Conservation (phyloP, 1,140 invertebrate species). For the Drusus annulatus region DNA sequence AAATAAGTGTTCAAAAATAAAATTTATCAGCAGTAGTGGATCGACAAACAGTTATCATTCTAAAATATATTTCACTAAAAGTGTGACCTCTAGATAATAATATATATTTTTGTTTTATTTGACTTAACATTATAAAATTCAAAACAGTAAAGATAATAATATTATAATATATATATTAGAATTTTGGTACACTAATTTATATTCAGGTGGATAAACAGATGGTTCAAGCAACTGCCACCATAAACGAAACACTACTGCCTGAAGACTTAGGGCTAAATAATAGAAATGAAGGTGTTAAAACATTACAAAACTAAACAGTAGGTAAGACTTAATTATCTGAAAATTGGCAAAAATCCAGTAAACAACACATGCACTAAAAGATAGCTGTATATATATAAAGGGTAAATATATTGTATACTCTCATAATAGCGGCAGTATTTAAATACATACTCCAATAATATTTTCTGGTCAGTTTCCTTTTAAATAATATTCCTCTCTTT, state of each 20-base stretch:
- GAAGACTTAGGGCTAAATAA: constrained; percentile 19
- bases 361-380: too few relatives aligned
- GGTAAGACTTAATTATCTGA: not conserved
- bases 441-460: constrained; percentile 13
- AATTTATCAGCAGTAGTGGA: constrained; percentile 8
- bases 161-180: not conserved
- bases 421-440: constrained; percentile 4
- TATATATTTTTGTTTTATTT: too few relatives aligned
- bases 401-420: constrained; percentile 22
- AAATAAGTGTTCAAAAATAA: constrained; percentile 18
- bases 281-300: not conserved
- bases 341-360: too few relatives aligned
- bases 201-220: too few relatives aligned
- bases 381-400: not conserved
- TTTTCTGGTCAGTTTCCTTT: constrained; percentile 26
- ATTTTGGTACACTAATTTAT: too few relatives aligned
- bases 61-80: constrained; percentile 7
- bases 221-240: too few relatives aligned
- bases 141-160: not conserved
- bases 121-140: not conserved
- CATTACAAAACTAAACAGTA: constrained; percentile 15
- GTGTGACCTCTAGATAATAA: not conserved
- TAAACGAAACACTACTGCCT: constrained; percentile 9
- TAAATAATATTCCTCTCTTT: constrained; percentile 25
- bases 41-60: not conserved